Conservation (phyloP, 2,888 invertebrate genomes). For the Monochamus alternatus region DNA sequence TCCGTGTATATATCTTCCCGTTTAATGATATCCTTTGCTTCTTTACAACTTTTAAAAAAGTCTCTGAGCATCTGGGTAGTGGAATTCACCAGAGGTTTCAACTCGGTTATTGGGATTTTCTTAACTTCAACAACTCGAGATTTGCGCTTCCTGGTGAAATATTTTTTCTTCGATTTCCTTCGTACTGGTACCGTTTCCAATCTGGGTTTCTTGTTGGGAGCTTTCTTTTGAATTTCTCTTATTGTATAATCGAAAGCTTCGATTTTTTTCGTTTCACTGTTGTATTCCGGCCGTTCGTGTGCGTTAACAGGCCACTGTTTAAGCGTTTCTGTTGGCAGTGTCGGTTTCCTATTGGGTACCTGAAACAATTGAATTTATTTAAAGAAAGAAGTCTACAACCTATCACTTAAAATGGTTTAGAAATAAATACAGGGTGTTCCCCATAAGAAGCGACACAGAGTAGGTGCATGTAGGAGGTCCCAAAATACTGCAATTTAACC, state of each 20-base stretch:
- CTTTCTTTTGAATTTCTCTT: conserved; percentile 48
- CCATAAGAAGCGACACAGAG: too few species aligned
- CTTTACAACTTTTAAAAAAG: conserved; percentile 43
- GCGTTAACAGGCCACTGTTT: conserved; percentile 58
- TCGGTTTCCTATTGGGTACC: conserved; percentile 28
- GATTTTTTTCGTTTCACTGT: conserved; percentile 62
- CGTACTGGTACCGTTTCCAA: conserved; percentile 37
- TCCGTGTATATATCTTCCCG: conserved; percentile 5
- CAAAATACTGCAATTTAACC: too few species aligned
- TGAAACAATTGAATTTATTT: background rate
- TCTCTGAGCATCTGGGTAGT: conserved; percentile 55
- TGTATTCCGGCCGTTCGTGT: conserved; percentile 65
- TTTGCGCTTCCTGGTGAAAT: conserved; percentile 48
- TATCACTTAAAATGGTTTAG: too few species aligned
- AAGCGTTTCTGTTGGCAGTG: conserved; percentile 39
- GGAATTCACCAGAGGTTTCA: conserved; percentile 56
- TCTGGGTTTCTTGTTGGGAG: conserved; percentile 49
- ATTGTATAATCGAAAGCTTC: conserved; percentile 61
- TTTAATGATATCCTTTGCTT: conserved; percentile 34
- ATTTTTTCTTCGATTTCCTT: conserved; percentile 52
- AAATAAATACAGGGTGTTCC: too few species aligned
- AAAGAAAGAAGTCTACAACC: too few species aligned
- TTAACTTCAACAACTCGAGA: conserved; percentile 45
- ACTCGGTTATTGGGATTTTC: conserved; percentile 53
- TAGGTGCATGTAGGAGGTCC: too few species aligned